Base-by-base conservation (phyloP, 2,888 invertebrate genomes). In the Hypomecis atomaria region DNA sequence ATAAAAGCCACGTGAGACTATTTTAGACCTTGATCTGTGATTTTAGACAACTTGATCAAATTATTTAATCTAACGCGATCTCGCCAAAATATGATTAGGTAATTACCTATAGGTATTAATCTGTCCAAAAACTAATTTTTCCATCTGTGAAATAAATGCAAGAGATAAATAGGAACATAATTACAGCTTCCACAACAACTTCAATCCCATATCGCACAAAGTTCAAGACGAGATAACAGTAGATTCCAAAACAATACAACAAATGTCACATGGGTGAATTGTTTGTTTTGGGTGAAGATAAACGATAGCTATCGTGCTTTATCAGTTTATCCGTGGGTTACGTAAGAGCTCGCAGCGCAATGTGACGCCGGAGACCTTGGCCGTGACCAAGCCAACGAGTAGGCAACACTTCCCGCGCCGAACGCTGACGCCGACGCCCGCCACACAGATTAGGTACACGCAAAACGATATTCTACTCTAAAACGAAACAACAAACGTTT, bases 341-440 rank as follows among this genome's bases (percentile, higher is more conserved):
- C 83, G 84, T 87, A 90, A 91, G 83, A 78, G 77, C 78, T 79
- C 65, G 73, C 72, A 84, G 77, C 81, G 78, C 84, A 81, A 75
- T 78, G 77, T 80, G 77, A 78, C 79, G 83, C 77, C 82, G 74
- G 72, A 88, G 89, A 89, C 92, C 92, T 91, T 92, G 91, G 90
- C 92, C 91, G 85, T 92, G 92, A 92, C 91, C 92, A 89, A 82
- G 84, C 81, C 78, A 77, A 76, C 80, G 79, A 77, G 64, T 62
- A 71, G 72, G 72, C 76, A 79, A 83, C 85, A 83, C 82, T 88
- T 86, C 84, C 86, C 87, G 87, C 85, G 85, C 76, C 79, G 82
- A 82, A 77, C 79, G 80, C 52, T 52, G 52, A 78, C 78, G 78
- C 71, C 73, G 34, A 10, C 45, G 54, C 54, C 42, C 71, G 75